Evolutionary conservation across 2,113 vertebrate species (phyloP).

Genomic region (Piliocolobus tephrosceles): DNA sequence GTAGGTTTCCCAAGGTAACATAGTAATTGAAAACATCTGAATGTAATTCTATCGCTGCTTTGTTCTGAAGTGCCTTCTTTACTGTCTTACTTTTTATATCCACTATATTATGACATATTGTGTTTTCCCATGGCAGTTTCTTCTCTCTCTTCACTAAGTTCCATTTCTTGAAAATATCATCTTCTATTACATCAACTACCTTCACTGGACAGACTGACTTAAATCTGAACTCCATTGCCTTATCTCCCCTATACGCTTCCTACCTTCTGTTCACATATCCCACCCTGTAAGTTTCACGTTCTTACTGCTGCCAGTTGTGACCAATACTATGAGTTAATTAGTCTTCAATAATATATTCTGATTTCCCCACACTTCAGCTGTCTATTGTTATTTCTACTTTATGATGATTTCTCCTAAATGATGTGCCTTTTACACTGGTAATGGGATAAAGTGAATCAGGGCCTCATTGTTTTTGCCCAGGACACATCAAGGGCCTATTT

Average conservation of each 20-base stretch:
- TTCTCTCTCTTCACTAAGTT: neutral
- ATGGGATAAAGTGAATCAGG: neutral
- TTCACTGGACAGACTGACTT: neutral
- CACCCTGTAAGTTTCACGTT: neutral
- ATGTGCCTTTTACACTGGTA: neutral
- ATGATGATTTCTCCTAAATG: neutral
- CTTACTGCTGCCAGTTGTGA: rapidly evolving
- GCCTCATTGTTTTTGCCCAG: neutral
- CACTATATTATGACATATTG: neutral
- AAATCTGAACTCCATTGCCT: neutral
- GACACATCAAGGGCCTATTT: neutral
- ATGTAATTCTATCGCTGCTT: neutral
- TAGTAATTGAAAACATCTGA: neutral
- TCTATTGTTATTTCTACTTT: neutral
- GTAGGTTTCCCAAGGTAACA: neutral
- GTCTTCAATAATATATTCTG: neutral
- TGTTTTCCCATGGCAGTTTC: neutral
- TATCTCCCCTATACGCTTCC: rapidly evolving
- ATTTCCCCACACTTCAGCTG: neutral
- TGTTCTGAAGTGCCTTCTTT: neutral
- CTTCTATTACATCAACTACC: neutral
- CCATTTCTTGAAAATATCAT: neutral
- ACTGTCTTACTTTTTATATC: neutral
- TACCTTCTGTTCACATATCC: neutral
- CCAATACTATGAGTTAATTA: neutral